Evolutionary conservation across 2,888 invertebrate species (phyloP).

Genomic region (Alloscopus bannaensis): DNA sequence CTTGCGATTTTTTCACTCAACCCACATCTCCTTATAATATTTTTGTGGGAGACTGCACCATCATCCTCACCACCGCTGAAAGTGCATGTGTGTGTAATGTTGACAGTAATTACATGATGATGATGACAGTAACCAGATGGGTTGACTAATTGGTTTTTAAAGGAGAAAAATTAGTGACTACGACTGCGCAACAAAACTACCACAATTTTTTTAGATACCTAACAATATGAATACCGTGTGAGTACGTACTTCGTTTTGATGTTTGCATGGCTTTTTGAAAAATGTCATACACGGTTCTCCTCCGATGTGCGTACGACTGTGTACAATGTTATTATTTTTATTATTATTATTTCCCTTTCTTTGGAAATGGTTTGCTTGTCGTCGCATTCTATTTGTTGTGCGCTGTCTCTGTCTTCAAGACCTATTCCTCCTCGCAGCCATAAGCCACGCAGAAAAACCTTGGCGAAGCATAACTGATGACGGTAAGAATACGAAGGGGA

Average conservation of each 20-base stretch:
- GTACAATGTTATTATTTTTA: too few relatives aligned
- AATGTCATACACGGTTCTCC: slow-evolving; percentile 40
- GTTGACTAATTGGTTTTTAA: slow-evolving; percentile 60
- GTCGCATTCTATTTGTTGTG: slow-evolving; percentile 50
- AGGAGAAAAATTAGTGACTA: slow-evolving; percentile 45
- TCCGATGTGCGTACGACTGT: too few relatives aligned
- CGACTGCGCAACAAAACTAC: not conserved
- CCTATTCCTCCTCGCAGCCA: not conserved
- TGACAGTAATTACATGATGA: slow-evolving; percentile 51
- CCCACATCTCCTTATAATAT: too few relatives aligned
- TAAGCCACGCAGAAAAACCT: slow-evolving; percentile 24
- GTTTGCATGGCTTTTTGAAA: slow-evolving; percentile 3
- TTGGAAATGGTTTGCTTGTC: slow-evolving; percentile 56
- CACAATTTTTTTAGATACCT: not conserved
- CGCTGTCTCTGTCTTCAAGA: not conserved
- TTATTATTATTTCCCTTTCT: not conserved
- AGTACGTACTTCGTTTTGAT: too few relatives aligned
- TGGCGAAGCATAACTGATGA: slow-evolving; percentile 12
- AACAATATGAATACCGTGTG: too few relatives aligned
- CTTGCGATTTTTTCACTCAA: too few relatives aligned
- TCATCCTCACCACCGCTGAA: too few relatives aligned
- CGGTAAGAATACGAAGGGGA: too few relatives aligned
- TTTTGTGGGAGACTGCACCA: too few relatives aligned
- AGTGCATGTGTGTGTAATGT: too few relatives aligned
- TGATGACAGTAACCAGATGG: slow-evolving; percentile 60